Conservation (phyloP, 2,113 vertebrate genomes). For the Tautogolabrus adspersus region DNA sequence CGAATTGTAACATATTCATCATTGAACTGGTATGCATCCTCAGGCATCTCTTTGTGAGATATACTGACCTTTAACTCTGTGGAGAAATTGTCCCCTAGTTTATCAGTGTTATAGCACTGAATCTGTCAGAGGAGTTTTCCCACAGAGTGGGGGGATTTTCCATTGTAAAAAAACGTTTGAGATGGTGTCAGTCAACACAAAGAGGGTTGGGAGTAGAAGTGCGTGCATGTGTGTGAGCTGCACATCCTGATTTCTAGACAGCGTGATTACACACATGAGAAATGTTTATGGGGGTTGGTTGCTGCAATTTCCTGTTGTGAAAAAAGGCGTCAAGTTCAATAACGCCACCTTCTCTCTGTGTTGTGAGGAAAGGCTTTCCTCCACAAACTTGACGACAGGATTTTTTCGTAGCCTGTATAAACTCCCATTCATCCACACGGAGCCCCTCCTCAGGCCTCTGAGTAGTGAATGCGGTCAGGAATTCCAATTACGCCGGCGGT, state of each 20-base stretch:
- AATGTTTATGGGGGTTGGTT: not conserved
- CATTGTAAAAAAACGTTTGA: conserved; percentile 19
- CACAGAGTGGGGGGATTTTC: conserved; percentile 31
- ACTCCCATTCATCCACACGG: conserved; percentile 22
- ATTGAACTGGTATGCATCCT: too few relatives aligned
- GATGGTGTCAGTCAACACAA: not conserved
- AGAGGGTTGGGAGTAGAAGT: conserved; percentile 1
- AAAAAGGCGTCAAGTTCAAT: not conserved
- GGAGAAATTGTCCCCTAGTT: not conserved
- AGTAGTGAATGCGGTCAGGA: conserved; percentile 44
- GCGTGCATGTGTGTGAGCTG: not conserved
- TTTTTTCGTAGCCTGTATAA: not conserved
- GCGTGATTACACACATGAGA: not conserved
- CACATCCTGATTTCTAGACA: not conserved
- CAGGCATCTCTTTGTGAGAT: not conserved
- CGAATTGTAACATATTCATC: too few relatives aligned
- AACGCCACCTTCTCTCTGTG: not conserved
- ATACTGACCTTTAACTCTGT: not conserved
- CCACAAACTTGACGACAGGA: not conserved
- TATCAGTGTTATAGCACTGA: not conserved
- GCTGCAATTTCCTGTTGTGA: not conserved
- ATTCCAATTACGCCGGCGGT: conserved; percentile 57
- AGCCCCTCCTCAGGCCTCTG: not conserved
- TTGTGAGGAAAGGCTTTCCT: not conserved
- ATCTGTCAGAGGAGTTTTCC: not conserved